Evolutionary conservation across 1,140 invertebrate species (phyloP), one percentile per base, ranked within the genome.

Genomic region (Saccostrea glomerata): DNA sequence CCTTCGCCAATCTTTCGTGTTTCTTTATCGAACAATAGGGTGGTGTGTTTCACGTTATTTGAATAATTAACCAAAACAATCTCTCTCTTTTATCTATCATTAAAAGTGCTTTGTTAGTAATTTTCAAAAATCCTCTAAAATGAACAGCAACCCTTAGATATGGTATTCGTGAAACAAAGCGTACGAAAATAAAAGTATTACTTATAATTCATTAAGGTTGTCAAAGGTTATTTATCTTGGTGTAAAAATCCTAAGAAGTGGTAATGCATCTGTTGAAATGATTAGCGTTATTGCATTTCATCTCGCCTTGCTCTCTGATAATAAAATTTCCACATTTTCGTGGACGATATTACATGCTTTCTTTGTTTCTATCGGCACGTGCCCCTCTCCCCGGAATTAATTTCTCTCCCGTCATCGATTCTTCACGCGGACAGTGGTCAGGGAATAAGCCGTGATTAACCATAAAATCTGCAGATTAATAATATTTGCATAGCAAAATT

Each of bases 381-480:
- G 70, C 70, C 70, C 70, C 70, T 20, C 70, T 77, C 70, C 60
- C 70, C 25, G 70, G 70, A 77, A 77, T 77, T 77, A 77, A 77
- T 77, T 77, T 30, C 23, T 77, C 70, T 36, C 70, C 70, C 70
- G 70, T 77, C 70, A 77, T 77, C 23, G 70, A 77, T 77, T 77
- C 23, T 77, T 77, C 70, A 77, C 70, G 25, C 70, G 70, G 70
- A 77, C 70, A 77, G 70, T 77, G 70, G 70, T 77, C 70, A 77
- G 25, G 70, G 70, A 77, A 77, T 77, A 25, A 30, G 70, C 70
- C 70, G 70, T 77, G 70, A 77, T 77, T 77, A 77, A 77, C 70
- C 70, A 77, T 77, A 77, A 77, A 77, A 77, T 77, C 70, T 77
- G 25, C 70, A 77, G 70, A 77, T 77, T 77, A 77, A 77, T 40